Evolutionary conservation across 2,797 vertebrate genomes (phyloP).

Genomic region (Eutrigla gurnardus): DNA sequence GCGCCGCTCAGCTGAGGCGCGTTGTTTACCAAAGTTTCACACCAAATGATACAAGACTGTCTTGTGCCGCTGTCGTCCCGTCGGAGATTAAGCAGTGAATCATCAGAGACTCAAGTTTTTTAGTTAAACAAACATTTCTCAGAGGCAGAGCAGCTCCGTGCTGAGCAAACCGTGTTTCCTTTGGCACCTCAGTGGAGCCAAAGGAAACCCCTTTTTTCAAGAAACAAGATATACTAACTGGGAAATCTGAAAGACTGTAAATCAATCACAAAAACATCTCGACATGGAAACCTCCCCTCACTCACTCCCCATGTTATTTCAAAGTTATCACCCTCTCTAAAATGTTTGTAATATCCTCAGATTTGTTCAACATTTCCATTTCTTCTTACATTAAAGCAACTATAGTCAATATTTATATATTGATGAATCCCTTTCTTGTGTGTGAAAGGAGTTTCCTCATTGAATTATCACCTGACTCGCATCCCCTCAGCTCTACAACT

Average conservation of each 20-base stretch:
- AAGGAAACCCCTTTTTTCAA: slow-evolving; percentile 13
- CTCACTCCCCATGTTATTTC: neutral
- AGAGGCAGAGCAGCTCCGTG: slow-evolving; percentile 31
- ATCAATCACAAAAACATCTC: neutral
- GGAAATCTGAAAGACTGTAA: neutral
- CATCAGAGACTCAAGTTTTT: slow-evolving; percentile 57
- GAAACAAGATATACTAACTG: slow-evolving; percentile 7
- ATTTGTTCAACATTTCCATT: neutral
- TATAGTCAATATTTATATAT: neutral
- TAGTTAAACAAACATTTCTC: slow-evolving; percentile 54
- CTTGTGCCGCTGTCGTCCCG: slow-evolving; percentile 45
- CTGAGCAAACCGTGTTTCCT: slow-evolving; percentile 13
- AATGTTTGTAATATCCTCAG: neutral
- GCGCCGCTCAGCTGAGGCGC: slow-evolving; percentile 54
- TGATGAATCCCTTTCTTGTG: neutral
- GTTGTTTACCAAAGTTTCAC: slow-evolving; percentile 63
- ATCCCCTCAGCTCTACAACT: neutral
- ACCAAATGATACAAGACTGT: slow-evolving; percentile 52
- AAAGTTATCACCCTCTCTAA: neutral
- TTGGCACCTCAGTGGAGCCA: slow-evolving; percentile 1
- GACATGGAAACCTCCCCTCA: neutral
- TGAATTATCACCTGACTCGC: neutral
- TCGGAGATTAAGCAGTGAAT: slow-evolving; percentile 56
- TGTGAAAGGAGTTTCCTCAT: neutral
- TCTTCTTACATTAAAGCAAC: neutral